Evolutionary conservation across 2,888 invertebrate genomes (phyloP), one percentile per base, ranked within the genome.

Genomic region (Parthenolecanium corni): DNA sequence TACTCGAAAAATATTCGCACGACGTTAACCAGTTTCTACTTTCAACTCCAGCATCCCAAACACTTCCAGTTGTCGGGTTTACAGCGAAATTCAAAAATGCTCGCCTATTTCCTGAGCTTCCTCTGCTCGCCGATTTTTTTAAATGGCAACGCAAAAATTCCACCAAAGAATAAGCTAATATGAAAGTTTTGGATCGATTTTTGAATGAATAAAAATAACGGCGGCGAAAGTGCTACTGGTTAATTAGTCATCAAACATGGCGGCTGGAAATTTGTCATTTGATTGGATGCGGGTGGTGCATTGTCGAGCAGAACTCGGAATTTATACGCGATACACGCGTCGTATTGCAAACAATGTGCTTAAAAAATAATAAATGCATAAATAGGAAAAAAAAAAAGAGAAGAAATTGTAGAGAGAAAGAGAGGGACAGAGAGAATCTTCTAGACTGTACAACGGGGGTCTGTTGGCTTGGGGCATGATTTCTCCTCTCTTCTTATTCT

Each of bases 401-500:
- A n/a, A n/a, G n/a, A n/a, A n/a, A n/a, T n/a, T n/a, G n/a, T n/a
- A n/a, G n/a, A 31, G 31, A 31, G 9, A 31, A 31, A 4, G 31
- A 31, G 31, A 31, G 31, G 9, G 31, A 31, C 4, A 31, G 31
- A 31, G 31, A 31, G 31, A 31, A 31, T 6, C 42, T 40, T 11
- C 23, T 24, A 42, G 54, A 54, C 54, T 54, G 16, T 54, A 54
- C 54, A 54, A n/a, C n/a, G n/a, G 54, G 54, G 54, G 54, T 40
- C 54, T 40, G 54, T 54, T 54, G 40, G 54, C 54, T 42, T 54
- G 40, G 54, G 54, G 54, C 54, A 54, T 54, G 54, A 54, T 54
- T 54, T 54, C 54, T 54, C 54, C 54, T 54, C 54, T 54, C 54
- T 54, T 54, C 54, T 54, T 54, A 42, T 54, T 54, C 44, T 4